Evolutionary conservation across 2,797 vertebrate genomes (phyloP).

Genomic region (Rhinatrema bivittatum): DNA sequence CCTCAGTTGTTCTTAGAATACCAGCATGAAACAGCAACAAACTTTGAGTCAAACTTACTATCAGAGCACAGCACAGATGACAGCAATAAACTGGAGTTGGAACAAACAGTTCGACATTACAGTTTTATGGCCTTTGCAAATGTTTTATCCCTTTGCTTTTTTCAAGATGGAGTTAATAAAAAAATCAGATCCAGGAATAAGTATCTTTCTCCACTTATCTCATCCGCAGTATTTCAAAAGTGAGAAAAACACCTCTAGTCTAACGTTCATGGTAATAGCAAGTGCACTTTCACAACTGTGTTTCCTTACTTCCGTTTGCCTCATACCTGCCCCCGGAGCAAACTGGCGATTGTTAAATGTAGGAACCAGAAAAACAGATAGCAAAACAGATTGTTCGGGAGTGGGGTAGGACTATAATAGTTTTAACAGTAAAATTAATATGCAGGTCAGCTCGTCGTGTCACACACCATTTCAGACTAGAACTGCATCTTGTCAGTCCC

Average conservation of each 20-base stretch:
- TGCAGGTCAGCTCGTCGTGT: conserved; percentile 42
- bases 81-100: not conserved
- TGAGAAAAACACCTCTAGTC: conserved; percentile 26
- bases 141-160: conserved; percentile 44
- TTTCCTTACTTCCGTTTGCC: conserved; percentile 25
- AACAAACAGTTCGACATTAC: not conserved
- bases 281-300: conserved; percentile 35
- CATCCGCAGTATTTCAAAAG: conserved; percentile 9
- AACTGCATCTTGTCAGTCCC: conserved; percentile 61
- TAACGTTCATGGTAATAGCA: conserved; percentile 26
- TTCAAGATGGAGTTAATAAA: conserved; percentile 45
- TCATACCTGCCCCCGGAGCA: conserved; percentile 37
- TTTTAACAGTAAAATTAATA: conserved; percentile 49
- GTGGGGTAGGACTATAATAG: conserved; percentile 18
- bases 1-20: conserved; percentile 18
- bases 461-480: conserved; percentile 53
- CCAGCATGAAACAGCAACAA: not conserved
- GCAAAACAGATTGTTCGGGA: conserved; percentile 23
- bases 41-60: not conserved
- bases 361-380: conserved; percentile 33
- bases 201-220: too few species aligned
- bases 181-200: conserved; percentile 27
- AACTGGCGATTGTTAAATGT: too few species aligned
- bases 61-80: too few species aligned
- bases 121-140: conserved; percentile 34